Evolutionary conservation across 1,140 invertebrate genomes (phyloP).

Genomic region (Diabrotica undecimpunctata): DNA sequence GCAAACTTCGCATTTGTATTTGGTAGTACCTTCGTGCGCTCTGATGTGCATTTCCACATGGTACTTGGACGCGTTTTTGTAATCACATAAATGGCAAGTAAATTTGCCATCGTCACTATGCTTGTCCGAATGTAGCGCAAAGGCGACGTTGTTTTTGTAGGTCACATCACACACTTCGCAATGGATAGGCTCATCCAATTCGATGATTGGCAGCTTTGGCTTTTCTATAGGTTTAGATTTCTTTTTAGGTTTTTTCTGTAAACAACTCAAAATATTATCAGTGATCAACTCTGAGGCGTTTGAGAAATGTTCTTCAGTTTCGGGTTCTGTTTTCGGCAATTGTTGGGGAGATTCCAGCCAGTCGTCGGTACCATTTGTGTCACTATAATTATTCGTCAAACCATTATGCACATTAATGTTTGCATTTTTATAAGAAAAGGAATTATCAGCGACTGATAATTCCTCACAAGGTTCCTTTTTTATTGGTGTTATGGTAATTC

Average conservation of each 20-base stretch:
- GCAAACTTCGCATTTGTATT: conserved; percentile 52
- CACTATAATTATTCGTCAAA: not conserved
- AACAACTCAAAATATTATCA: conserved; percentile 21
- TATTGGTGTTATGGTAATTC: conserved; percentile 31
- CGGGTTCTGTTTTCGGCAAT: not conserved
- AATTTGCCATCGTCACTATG: conserved; percentile 41
- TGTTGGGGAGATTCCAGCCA: not conserved
- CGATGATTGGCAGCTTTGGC: conserved; percentile 53
- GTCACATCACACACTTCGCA: conserved; percentile 37
- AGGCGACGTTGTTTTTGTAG: conserved; percentile 34
- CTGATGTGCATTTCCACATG: conserved; percentile 43
- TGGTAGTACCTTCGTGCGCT: conserved; percentile 45
- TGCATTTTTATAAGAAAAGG: too few relatives aligned
- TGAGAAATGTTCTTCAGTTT: not conserved
- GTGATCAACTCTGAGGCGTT: conserved; percentile 6
- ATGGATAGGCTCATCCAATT: conserved; percentile 40
- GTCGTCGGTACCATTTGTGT: not conserved
- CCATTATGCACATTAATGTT: too few relatives aligned
- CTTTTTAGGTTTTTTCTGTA: conserved; percentile 22
- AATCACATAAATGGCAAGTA: conserved; percentile 46
- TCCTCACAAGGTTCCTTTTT: conserved; percentile 23
- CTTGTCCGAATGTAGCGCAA: conserved; percentile 38
- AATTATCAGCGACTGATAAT: not conserved
- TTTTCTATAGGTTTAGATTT: conserved; percentile 13
- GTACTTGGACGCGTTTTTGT: conserved; percentile 45